Evolutionary conservation across 2,113 vertebrate genomes (phyloP), one percentile per base, ranked within the genome.

Genomic region (Ictidomys tridecemlineatus): DNA sequence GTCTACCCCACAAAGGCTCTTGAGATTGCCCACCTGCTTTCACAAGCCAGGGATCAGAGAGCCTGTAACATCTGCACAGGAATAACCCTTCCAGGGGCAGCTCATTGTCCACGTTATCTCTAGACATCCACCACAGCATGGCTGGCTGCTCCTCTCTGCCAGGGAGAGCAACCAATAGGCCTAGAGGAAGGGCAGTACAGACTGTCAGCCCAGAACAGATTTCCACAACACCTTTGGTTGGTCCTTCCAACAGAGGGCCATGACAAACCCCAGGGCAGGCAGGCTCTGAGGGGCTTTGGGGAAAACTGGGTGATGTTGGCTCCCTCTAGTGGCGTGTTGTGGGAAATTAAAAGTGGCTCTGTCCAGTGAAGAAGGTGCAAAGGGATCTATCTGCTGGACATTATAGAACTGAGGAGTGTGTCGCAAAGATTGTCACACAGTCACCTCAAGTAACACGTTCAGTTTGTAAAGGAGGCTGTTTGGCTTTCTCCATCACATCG

Each of bases 281-380:
- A 45, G 30, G 28, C 18, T 42, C 48, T 2, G 5, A 14, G 1
- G 0, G 2, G 13, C 2, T 45, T 73, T 14, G 24, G 42, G 22
- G 53, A 48, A 48, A 51, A 51, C 72, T 28, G 45, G 26, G 80
- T 32, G 22, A 28, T 13, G 5, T n/a, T 69, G 90, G 93, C 94
- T 53, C 96, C 94, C 95, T 93, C 97, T 97, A 67, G 91, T 94
- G 97, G 85, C 12, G 9, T 2, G 1, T 32, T 84, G 5, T 87
- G 18, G 30, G 82, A 80, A 80, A 77, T 48, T 0, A 1, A 34
- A 48, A 13, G n/a, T 7, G 16, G 4, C 30, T 65, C 42, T 24
- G 17, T 83, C 37, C 24, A 5, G 37, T 2, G 24, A 5, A 92
- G 65, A 67, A 24, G 8, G 51, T 1, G 3, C 37, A n/a, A 39